Percentiles rank a stretch among this genome's conserved stretches.
Evolutionary conservation across 1,140 invertebrate species (phyloP).

Genomic region (Apocrypta bakeri): DNA sequence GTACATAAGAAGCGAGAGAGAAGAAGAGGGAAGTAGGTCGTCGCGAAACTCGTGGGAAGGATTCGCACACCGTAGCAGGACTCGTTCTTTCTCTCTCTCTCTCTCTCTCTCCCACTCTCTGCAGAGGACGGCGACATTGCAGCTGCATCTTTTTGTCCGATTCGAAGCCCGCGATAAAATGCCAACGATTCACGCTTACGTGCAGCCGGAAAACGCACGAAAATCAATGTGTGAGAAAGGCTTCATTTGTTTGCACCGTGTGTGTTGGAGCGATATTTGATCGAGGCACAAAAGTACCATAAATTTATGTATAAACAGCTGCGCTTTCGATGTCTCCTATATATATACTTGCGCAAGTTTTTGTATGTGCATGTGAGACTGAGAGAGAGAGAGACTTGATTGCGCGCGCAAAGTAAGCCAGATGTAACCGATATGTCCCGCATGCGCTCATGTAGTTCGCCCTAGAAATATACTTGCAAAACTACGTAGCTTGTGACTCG

Average conservation of each 20-base stretch:
- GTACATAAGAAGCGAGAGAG: neutral
- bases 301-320: neutral
- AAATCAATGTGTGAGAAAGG: neutral
- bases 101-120: neutral
- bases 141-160: neutral
- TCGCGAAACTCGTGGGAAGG: conserved; percentile 37
- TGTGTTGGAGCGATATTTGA: neutral
- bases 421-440: neutral
- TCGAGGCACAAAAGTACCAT: neutral
- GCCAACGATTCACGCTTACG: neutral
- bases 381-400: neutral
- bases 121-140: neutral
- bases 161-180: neutral
- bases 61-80: conserved; percentile 8
- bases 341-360: neutral
- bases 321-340: neutral
- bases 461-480: neutral
- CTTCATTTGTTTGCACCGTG: neutral
- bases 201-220: neutral
- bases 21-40: conserved; percentile 45
- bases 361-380: neutral
- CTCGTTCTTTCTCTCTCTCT: neutral
- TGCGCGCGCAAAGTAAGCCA: neutral
- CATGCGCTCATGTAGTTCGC: neutral
- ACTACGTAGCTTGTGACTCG: neutral